Evolutionary conservation across 1,140 invertebrate genomes (phyloP), one percentile per base, ranked within the genome.

Genomic region (Neodiprion virginianus): DNA sequence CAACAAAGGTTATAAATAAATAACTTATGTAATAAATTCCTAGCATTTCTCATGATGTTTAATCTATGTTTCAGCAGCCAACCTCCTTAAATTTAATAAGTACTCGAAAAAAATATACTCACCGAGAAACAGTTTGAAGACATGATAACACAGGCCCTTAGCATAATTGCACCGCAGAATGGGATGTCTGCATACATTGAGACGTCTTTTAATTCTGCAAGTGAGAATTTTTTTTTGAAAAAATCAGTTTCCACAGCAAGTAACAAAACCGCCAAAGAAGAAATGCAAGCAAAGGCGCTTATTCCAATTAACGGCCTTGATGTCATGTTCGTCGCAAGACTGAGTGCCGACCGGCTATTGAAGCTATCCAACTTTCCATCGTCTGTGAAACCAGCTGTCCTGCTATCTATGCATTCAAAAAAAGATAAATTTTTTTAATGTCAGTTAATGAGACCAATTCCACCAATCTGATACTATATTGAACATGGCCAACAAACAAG

Each of bases 101-200:
- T 61, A 61, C n/a, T 61, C 53, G 53, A n/a, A 12, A 12, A n/a
- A 10, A 71, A 73, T 61, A 50, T 21, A 65, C 77, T 77, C 79
- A 86, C 85, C 65, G 85, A 89, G 74, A 86, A 88, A 73, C 81
- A 90, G 78, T 86, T 91, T 74, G 82, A 91, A 86, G 77, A 93
- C 88, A 81, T 91, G 86, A 89, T 92, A 84, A 80, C 90, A 87
- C 87, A 93, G 89, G 84, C 91, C 89, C 76, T 91, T 86, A 81
- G 91, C 86, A 87, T 91, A 86, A 86, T 87, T 82, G 77, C 92
- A 81, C 83, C 92, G 89, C 79, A 90, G 78, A 80, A 93, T 73
- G 21, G 83, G 72, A 87, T 83, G 72, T 86, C 88, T 67, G 74
- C 86, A 69, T 81, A 86, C 78, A 83, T 85, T 81, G 17, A 87